Percentiles rank a stretch among this genome's conserved stretches.
Conservation (phyloP, 2,888 invertebrate genomes). For the Trichopria drosophilae region DNA sequence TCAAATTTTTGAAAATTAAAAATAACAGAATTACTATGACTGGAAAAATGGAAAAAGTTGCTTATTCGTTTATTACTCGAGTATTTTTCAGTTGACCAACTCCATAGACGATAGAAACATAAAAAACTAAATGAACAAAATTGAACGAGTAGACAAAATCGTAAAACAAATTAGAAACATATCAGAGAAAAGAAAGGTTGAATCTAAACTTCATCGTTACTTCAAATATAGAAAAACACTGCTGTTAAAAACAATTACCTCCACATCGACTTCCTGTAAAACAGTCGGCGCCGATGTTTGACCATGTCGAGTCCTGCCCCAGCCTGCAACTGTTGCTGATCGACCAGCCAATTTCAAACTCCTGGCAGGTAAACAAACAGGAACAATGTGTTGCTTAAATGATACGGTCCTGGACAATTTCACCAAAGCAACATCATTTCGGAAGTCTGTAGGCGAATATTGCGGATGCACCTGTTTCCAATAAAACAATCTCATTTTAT, state of each 20-base stretch:
- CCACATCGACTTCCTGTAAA: slow-evolving; percentile 81
- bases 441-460: slow-evolving; percentile 88
- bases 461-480: slow-evolving; percentile 78
- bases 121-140: too few relatives aligned
- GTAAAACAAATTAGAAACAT: too few relatives aligned
- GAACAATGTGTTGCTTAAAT: slow-evolving; percentile 90
- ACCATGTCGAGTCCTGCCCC: slow-evolving; percentile 89
- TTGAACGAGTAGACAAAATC: too few relatives aligned
- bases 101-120: too few relatives aligned
- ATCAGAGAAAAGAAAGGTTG: too few relatives aligned
- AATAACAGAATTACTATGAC: too few relatives aligned
- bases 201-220: too few relatives aligned
- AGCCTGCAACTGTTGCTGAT: slow-evolving; percentile 89
- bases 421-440: slow-evolving; percentile 85
- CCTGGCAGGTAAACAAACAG: slow-evolving; percentile 84
- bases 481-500: too few relatives aligned
- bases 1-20: too few relatives aligned
- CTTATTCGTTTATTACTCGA: too few relatives aligned
- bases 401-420: slow-evolving; percentile 79
- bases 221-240: not conserved
- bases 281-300: slow-evolving; percentile 85
- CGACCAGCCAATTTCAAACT: slow-evolving; percentile 80
- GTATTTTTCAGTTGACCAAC: too few relatives aligned
- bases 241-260: slow-evolving; percentile 58
- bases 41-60: too few relatives aligned